Evolutionary conservation across 2,888 invertebrate genomes (phyloP), one percentile per base, ranked within the genome.

Genomic region (Tyria jacobaeae): DNA sequence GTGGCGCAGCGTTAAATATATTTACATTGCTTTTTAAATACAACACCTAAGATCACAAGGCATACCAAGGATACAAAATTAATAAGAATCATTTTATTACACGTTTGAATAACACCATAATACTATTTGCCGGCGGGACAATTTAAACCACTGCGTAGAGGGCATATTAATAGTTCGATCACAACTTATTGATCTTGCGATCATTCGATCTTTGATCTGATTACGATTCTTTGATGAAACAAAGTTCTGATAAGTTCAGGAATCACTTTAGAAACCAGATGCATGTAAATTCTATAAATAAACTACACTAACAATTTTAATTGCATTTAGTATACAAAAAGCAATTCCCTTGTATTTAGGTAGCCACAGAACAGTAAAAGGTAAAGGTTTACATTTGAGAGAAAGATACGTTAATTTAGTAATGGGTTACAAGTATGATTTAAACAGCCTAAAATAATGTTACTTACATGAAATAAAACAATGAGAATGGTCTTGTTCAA

Each of bases 361-460:
- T 66, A 75, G 69, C 79, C 67, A 71, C 60, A 65, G 59, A 63
- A 70, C 71, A 66, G 66, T 66, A 74, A 78, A 78, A 79, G 79
- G 76, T 71, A 72, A 73, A 66, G 65, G 70, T 71, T 76, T 75
- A 74, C 74, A 69, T 75, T 80, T 65, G 68, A 75, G 71, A 64
- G 71, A 73, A 82, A 83, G 78, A 74, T 82, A 77, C 76, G 80
- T 80, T 79, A 79, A 77, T 75, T 79, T 76, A 73, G 68, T 75
- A 77, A 76, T 68, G 70, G 64, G 65, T 70, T 75, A 73, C 27
- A 41, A 41, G 27, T 54, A 39, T 74, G 72, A 76, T 80, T 82
- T 74, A 72, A 75, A 62, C 64, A 71, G 57, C 81, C 80, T 82
- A 82, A 82, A 82, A 80, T 71, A 81, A 81, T 81, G 73, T 77